Evolutionary conservation across 2,888 invertebrate genomes (phyloP), one percentile per base, ranked within the genome.

Genomic region (Drosophila pseudotakahashii): DNA sequence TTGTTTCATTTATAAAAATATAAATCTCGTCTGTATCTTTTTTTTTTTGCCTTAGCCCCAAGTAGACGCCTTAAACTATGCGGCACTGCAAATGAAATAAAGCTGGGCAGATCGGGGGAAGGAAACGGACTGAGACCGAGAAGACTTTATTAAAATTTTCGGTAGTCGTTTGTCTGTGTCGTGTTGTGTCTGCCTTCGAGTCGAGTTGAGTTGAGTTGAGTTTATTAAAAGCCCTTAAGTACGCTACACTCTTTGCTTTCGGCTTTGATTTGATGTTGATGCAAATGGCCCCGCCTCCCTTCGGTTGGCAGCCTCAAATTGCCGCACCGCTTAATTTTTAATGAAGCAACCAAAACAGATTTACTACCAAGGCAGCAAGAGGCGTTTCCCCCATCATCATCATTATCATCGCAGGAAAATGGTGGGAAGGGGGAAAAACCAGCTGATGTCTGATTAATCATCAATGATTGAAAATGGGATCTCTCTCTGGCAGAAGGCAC

Each of bases 261-360:
- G 50, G 44, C 80, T 81, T 88, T 85, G 88, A 81, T 88, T 81
- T 88, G 64, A 76, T 82, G 81, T 81, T 88, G 79, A 81, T 78
- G 82, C 73, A 81, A 88, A 81, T 76, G 70, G 59, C 52, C 57
- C 32, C 19, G 39, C 41, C 41, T n/a, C 36, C 44, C 16, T 19
- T 4, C 26, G 41, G 14, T 30, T 6, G 36, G 42, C 73, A 26
- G 34, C n/a, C 10, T 34, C 30, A 75, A 79, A 76, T 77, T 76
- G 64, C 48, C 55, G 42, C 55, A 57, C 73, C 73, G 82, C 64
- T 81, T 61, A 81, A 81, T 81, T 85, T 88, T 67, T 85, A 81
- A 81, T 81, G 63, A 63, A 57, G 68, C 69, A 78, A 81, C 63
- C 54, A 59, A 76, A 80, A 85, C 74, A 78, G 85, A 73, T 81